Evolutionary conservation across 1,140 invertebrate genomes (phyloP), one percentile per base, ranked within the genome.

Genomic region (Drosophila sproati): DNA sequence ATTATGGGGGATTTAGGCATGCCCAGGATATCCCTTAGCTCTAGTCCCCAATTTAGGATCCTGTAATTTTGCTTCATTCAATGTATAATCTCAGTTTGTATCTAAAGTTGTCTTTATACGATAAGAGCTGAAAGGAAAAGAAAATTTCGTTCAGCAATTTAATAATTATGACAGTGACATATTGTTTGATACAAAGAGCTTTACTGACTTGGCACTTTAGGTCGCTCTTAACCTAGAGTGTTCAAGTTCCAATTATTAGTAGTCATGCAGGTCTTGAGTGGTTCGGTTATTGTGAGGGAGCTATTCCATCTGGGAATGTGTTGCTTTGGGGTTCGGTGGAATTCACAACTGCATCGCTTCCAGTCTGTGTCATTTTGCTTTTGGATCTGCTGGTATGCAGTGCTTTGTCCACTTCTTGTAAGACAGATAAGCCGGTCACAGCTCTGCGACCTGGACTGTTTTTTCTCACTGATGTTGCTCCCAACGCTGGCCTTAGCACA

Each of bases 161-260:
- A 77, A 69, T 55, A 51, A 48, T 52, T 47, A 10, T 72, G 80
- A 72, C 80, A 83, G n/a, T 83, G 80, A 83, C 66, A 72, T 51
- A 85, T 73, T 29, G 54, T 3, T 43, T 2, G 39, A 32, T 32
- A 4, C 4, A 10, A 10, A n/a, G 12, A 37, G 39, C 31, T 28
- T 39, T 50, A 32, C 43, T 50, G 51, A 47, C 37, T 12, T 2
- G n/a, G 29, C 47, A 34, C 43, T 39, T 47, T 8, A 60, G 3
- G 20, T 20, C 20, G 20, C 20, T 20, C 20, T 57, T 6, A 41
- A 31, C 43, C 29, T 47, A 37, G 20, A 2, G 8, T 3, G 5
- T 8, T 29, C 5, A 31, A 29, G 10, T 35, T 34, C 29, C 6
- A 12, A 12, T 39, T 31, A 28, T 52, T 29, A 80, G 80, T 77